Evolutionary conservation across 2,888 invertebrate species (phyloP), one percentile per base, ranked within the genome.

Genomic region (Colletes collaris): DNA sequence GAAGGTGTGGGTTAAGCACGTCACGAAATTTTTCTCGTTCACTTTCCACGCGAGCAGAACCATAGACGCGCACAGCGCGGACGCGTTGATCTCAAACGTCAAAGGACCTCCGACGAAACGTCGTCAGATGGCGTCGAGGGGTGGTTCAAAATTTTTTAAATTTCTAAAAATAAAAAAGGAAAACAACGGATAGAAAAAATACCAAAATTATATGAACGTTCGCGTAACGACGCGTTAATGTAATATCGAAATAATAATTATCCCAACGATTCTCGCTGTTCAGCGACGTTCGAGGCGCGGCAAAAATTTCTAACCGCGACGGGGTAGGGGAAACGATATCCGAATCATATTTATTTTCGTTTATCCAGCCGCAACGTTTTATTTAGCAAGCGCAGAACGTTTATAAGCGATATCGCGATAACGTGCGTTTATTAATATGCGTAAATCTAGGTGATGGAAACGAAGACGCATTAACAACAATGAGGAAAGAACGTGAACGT

Each of bases 1-100:
- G 79, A 81, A 82, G 78, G 87, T 87, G 85, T 87, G 87, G 87
- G 89, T 89, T 88, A 89, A 85, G 89, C 87, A 91, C 91, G 90
- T 92, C 91, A 92, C 91, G 76, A 85, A 58, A 89, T 85, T 89
- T 90, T 88, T 84, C 82, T 84, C 84, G 71, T 79, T 80, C 75
- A 81, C 84, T 84, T 82, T 84, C 83, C 87, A 83, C 82, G 78
- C 76, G 84, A 86, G 84, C 83, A 81, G 68, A 84, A 83, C 77
- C 77, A 74, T 71, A 72, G 67, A 84, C 77, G 85, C 83, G 75
- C 52, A 75, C 72, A 77, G 70, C 77, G 62, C 77, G 76, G 50
- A 71, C 79, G 79, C 76, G 74, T 71, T 80, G 27, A 50, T 70
- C 74, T 16, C 16, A 82, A 84, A 83, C 81, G 83, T 83, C 83